Conservation (phyloP, 2,113 vertebrate species). For the Prionailurus viverrinus region DNA sequence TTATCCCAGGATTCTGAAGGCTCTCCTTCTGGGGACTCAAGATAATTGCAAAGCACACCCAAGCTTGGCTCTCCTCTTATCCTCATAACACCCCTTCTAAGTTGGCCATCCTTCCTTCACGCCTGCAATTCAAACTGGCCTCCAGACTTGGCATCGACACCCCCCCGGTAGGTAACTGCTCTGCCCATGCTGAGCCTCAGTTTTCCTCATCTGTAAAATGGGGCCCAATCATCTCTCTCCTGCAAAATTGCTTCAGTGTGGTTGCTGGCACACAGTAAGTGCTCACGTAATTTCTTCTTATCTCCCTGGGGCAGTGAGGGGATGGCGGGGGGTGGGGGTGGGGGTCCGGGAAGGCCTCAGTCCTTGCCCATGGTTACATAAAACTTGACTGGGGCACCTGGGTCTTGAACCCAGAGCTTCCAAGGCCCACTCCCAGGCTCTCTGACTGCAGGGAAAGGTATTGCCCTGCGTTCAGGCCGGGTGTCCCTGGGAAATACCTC, state of each 20-base stretch:
- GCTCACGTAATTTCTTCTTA: accelerated
- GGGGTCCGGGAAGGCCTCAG: not conserved
- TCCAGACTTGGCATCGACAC: not conserved
- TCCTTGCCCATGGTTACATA: not conserved
- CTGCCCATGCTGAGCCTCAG: not conserved
- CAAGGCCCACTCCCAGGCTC: not conserved
- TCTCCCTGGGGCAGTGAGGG: not conserved
- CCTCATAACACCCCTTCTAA: not conserved
- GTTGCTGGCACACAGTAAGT: accelerated
- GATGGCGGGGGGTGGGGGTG: accelerated
- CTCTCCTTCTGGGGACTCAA: accelerated
- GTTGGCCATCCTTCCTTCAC: not conserved
- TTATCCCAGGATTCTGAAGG: not conserved
- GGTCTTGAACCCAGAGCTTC: not conserved
- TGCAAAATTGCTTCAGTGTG: too few species aligned
- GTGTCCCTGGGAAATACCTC: not conserved
- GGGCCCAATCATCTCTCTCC: not conserved
- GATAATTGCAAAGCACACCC: not conserved
- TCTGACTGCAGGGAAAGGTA: not conserved
- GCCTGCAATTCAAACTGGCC: not conserved
- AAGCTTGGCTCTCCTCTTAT: not conserved
- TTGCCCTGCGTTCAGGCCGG: accelerated
- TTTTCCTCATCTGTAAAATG: not conserved
- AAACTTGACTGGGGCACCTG: not conserved
- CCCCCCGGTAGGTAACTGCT: too few species aligned